Conservation (phyloP, 1,140 invertebrate genomes). For the Semibalanus balanoides region DNA sequence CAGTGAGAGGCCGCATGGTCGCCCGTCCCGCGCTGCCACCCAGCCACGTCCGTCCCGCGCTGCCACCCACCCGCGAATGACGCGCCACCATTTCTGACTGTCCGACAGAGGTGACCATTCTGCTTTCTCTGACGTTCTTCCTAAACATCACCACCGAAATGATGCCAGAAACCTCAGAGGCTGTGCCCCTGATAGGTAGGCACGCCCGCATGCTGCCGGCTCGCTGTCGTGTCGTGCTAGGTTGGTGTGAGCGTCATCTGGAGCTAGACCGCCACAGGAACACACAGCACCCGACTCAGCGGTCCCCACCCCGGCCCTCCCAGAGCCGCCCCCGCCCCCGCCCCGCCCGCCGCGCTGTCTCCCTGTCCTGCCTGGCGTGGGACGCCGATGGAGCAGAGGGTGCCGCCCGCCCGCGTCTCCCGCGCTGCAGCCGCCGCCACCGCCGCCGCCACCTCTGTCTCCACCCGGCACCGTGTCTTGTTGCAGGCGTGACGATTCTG, state of each 20-base stretch:
- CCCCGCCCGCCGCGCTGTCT: no score
- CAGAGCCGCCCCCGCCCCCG: no score
- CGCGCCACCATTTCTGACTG: neutral
- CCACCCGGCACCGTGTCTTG: slow-evolving; percentile 13
- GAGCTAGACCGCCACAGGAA: neutral
- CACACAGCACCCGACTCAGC: neutral
- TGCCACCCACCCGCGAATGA: neutral
- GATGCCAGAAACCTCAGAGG: slow-evolving; percentile 94
- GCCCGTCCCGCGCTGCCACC: no score
- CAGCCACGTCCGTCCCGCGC: no score
- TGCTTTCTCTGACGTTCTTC: slow-evolving; percentile 98
- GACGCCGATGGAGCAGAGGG: no score
- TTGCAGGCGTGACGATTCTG: slow-evolving; percentile 68
- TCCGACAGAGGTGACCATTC: slow-evolving; percentile 86
- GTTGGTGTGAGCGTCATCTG: neutral
- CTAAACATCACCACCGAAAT: slow-evolving; percentile 92
- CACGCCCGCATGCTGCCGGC: neutral
- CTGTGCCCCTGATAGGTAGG: slow-evolving; percentile 90
- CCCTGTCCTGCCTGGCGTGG: no score
- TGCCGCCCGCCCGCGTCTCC: no score
- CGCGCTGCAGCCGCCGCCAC: no score
- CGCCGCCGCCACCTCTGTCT: no score
- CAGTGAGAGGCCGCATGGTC: neutral
- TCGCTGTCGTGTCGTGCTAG: neutral
- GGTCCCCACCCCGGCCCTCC: no score